Evolutionary conservation across 2,113 vertebrate genomes (phyloP).

Genomic region (Ochotona princeps): DNA sequence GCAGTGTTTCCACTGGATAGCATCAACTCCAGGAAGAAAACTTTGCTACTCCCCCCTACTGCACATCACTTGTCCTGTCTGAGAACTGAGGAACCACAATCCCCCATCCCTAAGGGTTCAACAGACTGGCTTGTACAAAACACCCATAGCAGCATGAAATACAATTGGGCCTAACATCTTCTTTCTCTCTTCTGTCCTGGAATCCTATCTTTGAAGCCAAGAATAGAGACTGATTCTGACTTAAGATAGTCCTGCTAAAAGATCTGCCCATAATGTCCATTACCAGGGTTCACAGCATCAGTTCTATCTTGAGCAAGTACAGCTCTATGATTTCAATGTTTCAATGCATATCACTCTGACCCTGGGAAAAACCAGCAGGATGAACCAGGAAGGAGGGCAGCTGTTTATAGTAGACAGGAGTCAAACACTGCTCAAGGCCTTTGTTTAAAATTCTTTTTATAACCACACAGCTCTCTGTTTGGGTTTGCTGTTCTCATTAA

Average conservation of each 20-base stretch:
- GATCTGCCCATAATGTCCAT: not conserved
- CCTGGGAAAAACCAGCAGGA: constrained; percentile 79
- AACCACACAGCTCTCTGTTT: constrained; percentile 86
- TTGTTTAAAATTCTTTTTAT: constrained; percentile 88
- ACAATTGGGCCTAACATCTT: not conserved
- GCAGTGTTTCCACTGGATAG: not conserved
- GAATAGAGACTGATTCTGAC: not conserved
- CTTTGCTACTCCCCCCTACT: not conserved
- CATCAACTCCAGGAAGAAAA: not conserved
- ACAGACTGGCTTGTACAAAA: not conserved
- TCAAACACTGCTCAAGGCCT: constrained; percentile 82
- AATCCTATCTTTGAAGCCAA: not conserved
- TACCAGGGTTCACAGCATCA: constrained; percentile 46
- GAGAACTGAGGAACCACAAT: not conserved
- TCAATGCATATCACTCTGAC: constrained; percentile 82
- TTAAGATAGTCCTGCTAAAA: not conserved
- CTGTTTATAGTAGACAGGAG: constrained; percentile 87
- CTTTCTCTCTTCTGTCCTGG: not conserved
- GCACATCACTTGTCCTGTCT: not conserved
- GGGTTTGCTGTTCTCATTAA: constrained; percentile 86
- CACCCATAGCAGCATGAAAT: not conserved
- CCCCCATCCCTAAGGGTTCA: not conserved
- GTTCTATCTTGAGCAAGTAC: constrained; percentile 68
- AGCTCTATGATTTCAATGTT: constrained; percentile 62
- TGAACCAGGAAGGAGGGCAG: constrained; percentile 69